Percentiles rank a stretch among this genome's conserved stretches.
phyloP scores from a whole-genome alignment of 2,113 vertebrate genomes.

The Ivindomyrus marchei region DNA sequence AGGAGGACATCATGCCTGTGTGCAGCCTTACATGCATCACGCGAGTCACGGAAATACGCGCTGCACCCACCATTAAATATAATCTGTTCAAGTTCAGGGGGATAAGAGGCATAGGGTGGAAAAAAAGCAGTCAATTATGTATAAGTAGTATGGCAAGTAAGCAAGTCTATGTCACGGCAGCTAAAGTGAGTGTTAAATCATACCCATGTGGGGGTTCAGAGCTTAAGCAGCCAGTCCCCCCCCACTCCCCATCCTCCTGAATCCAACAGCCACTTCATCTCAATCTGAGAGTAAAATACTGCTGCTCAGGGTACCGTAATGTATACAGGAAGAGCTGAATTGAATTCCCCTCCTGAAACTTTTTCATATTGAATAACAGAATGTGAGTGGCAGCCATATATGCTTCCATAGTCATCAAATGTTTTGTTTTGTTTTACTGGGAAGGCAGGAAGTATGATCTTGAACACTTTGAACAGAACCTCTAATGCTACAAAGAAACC shows the following conservation, averaged over 20 bases:
- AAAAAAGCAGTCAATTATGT: neutral
- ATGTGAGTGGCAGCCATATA: neutral
- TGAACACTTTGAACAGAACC: neutral
- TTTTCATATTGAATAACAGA: neutral
- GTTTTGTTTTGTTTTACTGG: neutral
- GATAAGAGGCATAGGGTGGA: neutral
- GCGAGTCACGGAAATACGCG: neutral
- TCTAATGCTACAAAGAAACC: neutral
- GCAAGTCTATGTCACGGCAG: neutral
- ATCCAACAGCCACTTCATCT: neutral
- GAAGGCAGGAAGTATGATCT: neutral
- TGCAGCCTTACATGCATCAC: neutral
- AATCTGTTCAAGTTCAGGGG: neutral
- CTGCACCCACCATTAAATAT: neutral
- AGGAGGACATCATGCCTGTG: conserved; percentile 11
- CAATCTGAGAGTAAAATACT: neutral
- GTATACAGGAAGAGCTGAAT: neutral
- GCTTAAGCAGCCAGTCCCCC: neutral
- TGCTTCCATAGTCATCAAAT: neutral
- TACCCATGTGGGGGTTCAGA: neutral
- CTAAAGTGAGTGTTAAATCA: neutral
- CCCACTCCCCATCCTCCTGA: neutral
- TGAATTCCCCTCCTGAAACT: neutral
- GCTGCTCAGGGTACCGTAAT: neutral
- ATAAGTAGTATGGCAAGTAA: neutral